Evolutionary conservation across 2,113 vertebrate species (phyloP), one percentile per base, ranked within the genome.

Genomic region (Sapayoa aenigma): DNA sequence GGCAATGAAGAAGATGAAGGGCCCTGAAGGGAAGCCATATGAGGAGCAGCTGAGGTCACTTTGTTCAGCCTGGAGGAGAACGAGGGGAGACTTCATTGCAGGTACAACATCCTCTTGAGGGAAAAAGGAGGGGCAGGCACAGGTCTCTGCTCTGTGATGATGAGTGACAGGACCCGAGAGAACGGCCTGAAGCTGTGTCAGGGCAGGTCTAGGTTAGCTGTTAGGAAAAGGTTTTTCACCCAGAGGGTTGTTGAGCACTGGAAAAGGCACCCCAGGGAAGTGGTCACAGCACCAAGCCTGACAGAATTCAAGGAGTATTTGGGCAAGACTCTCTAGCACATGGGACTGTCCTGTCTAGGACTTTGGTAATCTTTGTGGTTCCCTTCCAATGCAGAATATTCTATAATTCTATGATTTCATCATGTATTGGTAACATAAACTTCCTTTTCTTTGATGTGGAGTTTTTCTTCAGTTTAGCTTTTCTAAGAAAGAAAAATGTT

Each of bases 291-390:
- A 30, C 15, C 23, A 67, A 67, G 9, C 9, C 39, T 39, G 73
- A 1, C 65, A 46, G 47, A n/a, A 23, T 41, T 17, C 39, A n/a
- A 7, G 46, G 13, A 33, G 12, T 0, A 5, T 46, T 78, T 71
- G 16, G 7, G 0, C n/a, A 30, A n/a, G 28, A 5, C 13, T n/a
- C 8, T 47, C 7, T 4, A 41, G n/a, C 7, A 79, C 2, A 4
- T 1, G 49, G 35, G 47, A 14, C 30, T 42, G 41, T 30, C 16
- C 12, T 47, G 41, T 0, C 14, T 24, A 47, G 49, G 20, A n/a
- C 39, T 47, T 28, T 41, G 17, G 12, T 35, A 8, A 80, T 35
- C 17, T 18, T 31, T 31, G 49, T 30, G 21, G 8, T 6, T 49
- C 41, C 25, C 33, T 52, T 44, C 22, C 18, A 60, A 28, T 9